Base-by-base conservation (phyloP, 2,888 invertebrate species). In the Mimas tiliae region DNA sequence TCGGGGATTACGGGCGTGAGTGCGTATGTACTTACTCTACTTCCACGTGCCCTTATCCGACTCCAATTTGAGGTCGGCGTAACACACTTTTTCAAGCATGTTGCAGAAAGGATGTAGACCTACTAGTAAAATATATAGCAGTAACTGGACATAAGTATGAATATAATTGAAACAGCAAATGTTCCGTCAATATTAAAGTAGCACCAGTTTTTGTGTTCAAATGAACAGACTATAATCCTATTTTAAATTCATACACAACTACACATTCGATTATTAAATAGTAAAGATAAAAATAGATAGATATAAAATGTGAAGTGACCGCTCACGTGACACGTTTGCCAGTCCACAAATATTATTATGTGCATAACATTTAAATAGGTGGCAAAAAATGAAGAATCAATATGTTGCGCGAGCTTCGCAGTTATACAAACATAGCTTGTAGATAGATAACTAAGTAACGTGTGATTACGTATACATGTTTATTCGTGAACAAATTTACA, bases 341-440 rank as follows among this genome's bases (percentile, higher is more conserved):
- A 14, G 14, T 14, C 45, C 14, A 45, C 45, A 45, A 12, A 34
- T 1, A 53, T 53, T 53, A 50, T 16, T 53, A 50, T 50, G n/a
- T 53, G n/a, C 34, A 53, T 34, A 53, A 33, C 33, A 53, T 53
- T n/a, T 53, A 53, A 33, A 33, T 53, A 33, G 53, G n/a, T n/a
- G 14, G 14, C 0, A 33, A 53, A 53, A 53, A 53, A 53, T 34
- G 6, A 11, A 12, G 21, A 7, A 53, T n/a, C 53, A 53, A 53
- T n/a, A 8, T 34, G 33, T n/a, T 53, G 14, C 6, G 33, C 7
- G n/a, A 53, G 53, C n/a, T n/a, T 34, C 45, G 14, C 14, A 42
- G 42, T 33, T 33, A 53, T n/a, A 53, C 33, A 53, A 14, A 53
- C 33, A 8, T 53, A 0, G 34, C 8, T 42, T 42, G 42, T 58